Percentiles rank a stretch among this genome's conserved stretches.
Evolutionary conservation across 2,113 vertebrate species (phyloP).

Genomic region (Pithys albifrons): DNA sequence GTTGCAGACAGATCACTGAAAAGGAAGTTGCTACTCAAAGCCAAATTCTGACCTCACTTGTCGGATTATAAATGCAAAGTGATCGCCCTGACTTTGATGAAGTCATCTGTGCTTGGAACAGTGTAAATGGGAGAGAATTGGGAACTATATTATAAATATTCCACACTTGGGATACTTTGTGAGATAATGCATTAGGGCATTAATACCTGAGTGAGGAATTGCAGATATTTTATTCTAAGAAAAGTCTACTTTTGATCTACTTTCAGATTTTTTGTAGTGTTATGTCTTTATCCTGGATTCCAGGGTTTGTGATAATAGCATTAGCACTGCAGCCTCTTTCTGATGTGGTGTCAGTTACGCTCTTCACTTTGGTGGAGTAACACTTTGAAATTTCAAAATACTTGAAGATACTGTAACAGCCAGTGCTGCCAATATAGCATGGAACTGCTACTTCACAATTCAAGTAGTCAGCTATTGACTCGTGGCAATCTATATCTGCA

Average conservation of each 20-base stretch:
- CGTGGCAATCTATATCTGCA: conserved; percentile 84
- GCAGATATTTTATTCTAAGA: rapidly evolving
- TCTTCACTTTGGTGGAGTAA: conserved; percentile 56
- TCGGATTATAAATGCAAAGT: background rate
- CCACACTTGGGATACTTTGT: background rate
- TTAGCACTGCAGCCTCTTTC: conserved; percentile 19
- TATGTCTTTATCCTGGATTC: conserved; percentile 30
- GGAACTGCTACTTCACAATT: conserved; percentile 79
- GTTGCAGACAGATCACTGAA: background rate
- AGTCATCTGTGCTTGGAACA: background rate
- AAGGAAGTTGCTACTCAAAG: background rate
- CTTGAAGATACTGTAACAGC: conserved; percentile 72
- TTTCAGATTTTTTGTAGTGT: background rate
- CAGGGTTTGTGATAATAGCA: conserved; percentile 11
- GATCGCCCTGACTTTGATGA: background rate
- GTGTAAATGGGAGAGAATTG: background rate
- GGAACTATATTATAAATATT: background rate
- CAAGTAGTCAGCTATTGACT: conserved; percentile 84
- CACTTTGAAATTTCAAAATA: conserved; percentile 75
- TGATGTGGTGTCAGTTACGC: conserved; percentile 21
- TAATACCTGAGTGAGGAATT: background rate
- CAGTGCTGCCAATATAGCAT: conserved; percentile 67
- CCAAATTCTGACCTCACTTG: background rate
- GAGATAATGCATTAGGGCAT: background rate
- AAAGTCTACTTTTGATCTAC: background rate